These are phyloP conservation scores for Manduca sexta DNA, from an alignment of 1,140 invertebrate species.

Conservation along the genomic window DNA sequence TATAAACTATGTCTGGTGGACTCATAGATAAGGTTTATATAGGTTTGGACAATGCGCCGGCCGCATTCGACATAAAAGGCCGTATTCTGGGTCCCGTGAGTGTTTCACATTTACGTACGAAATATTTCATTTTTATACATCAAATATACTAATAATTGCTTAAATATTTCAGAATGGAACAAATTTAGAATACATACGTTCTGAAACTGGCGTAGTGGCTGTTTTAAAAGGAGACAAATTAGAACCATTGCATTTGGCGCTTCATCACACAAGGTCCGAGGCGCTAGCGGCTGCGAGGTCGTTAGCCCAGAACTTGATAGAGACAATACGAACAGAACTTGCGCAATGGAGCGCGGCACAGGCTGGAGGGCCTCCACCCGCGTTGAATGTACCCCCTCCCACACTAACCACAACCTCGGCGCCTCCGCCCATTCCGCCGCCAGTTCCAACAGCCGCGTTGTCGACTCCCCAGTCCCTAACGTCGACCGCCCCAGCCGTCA, in stretches of 20 bases:
- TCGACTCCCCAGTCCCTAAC: conserved; percentile 39
- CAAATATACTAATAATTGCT: conserved; percentile 13
- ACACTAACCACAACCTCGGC: conserved; percentile 50
- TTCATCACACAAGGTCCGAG: conserved; percentile 82
- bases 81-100: conserved; percentile 79
- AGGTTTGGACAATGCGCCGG: conserved; percentile 84
- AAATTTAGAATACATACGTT: conserved; percentile 84
- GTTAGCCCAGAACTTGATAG: conserved; percentile 84
- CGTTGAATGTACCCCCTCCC: conserved; percentile 53
- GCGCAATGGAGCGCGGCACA: conserved; percentile 73
- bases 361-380: conserved; percentile 52
- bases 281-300: conserved; percentile 83
- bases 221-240: conserved; percentile 84
- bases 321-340: conserved; percentile 86
- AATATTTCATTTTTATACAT: conserved; percentile 7
- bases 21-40: conserved; percentile 83
- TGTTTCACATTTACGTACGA: conserved; percentile 12
- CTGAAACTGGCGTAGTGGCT: conserved; percentile 84
- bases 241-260: conserved; percentile 85
- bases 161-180: conserved; percentile 74
- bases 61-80: conserved; percentile 82
- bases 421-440: conserved; percentile 43
- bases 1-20: conserved; percentile 58
- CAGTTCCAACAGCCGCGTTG: conserved; percentile 39
- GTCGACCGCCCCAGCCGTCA: conserved; percentile 40